Percentiles rank a stretch among this genome's conserved stretches.
Conservation (phyloP, 2,797 vertebrate genomes). For the Leptodactylus fallax region DNA sequence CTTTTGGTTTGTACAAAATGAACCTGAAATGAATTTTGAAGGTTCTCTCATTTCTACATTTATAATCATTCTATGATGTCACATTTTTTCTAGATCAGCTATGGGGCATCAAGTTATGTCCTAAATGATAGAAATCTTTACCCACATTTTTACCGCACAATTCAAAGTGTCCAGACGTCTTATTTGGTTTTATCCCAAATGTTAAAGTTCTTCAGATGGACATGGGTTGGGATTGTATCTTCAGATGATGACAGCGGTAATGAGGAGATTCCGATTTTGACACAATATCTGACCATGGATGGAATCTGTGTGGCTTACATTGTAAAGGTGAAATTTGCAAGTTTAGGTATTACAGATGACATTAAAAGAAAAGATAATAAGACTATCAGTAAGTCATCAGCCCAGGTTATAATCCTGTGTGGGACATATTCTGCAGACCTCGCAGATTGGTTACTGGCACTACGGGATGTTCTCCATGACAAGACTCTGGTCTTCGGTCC, state of each 20-base stretch:
- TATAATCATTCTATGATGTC: too few species aligned
- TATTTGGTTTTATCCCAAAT: background rate
- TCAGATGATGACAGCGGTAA: slow-evolving; percentile 25
- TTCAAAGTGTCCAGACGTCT: background rate
- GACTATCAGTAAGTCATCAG: background rate
- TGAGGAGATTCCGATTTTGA: background rate
- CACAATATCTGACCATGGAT: background rate
- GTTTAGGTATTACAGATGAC: background rate
- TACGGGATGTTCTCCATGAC: background rate
- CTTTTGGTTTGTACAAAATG: too few species aligned
- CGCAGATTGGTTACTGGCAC: background rate
- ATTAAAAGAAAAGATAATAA: background rate
- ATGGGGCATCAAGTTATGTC: background rate
- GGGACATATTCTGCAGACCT: background rate
- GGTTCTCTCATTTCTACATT: too few species aligned
- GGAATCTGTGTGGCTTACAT: slow-evolving; percentile 9
- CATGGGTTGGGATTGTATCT: slow-evolving; percentile 24
- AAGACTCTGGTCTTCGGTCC: background rate
- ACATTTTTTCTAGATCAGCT: slow-evolving; percentile 20
- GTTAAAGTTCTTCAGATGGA: background rate
- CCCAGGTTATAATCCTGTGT: background rate
- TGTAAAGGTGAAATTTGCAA: background rate
- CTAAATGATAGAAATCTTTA: background rate
- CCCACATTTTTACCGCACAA: background rate
- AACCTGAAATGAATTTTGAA: too few species aligned